A percentile compares a stretch with the other conserved stretches of the same genome.
These are phyloP conservation scores for Heteronetta atricapilla DNA, from an alignment of 2,113 vertebrate genomes.

Conservation along the genomic window DNA sequence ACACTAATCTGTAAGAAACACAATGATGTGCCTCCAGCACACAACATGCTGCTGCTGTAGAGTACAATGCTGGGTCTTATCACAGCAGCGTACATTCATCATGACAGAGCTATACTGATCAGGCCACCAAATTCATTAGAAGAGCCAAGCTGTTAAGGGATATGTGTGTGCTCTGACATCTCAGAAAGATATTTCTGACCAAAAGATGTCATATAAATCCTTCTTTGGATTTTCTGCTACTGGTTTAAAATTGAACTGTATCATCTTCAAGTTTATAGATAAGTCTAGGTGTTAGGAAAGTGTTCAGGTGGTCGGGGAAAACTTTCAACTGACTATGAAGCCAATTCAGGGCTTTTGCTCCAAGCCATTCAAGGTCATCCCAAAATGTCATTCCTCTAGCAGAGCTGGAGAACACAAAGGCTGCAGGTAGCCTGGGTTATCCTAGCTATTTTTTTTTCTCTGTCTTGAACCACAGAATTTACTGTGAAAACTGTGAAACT, in stretches of 20 bases:
- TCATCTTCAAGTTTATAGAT: background rate
- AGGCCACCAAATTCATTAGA: rapidly evolving
- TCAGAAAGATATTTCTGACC: background rate
- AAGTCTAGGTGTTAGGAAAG: background rate
- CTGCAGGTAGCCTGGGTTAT: background rate
- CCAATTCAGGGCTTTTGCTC: background rate
- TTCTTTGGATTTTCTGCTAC: background rate
- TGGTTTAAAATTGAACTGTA: background rate
- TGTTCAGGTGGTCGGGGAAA: background rate
- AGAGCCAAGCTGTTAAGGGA: background rate
- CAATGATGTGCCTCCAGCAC: background rate
- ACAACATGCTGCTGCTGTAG: background rate
- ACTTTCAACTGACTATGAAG: background rate
- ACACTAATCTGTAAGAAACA: background rate
- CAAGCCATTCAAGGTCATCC: background rate
- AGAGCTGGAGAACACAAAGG: background rate
- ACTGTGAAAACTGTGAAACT: background rate
- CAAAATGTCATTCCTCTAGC: background rate
- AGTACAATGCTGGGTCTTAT: background rate
- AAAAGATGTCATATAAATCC: background rate
- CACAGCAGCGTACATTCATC: background rate
- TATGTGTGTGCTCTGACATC: background rate
- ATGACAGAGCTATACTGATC: background rate
- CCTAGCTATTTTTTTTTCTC: background rate
- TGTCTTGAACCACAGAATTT: background rate